phyloP scores from a whole-genome alignment of 1,140 invertebrate species.

The Cryptotermes secundus region DNA sequence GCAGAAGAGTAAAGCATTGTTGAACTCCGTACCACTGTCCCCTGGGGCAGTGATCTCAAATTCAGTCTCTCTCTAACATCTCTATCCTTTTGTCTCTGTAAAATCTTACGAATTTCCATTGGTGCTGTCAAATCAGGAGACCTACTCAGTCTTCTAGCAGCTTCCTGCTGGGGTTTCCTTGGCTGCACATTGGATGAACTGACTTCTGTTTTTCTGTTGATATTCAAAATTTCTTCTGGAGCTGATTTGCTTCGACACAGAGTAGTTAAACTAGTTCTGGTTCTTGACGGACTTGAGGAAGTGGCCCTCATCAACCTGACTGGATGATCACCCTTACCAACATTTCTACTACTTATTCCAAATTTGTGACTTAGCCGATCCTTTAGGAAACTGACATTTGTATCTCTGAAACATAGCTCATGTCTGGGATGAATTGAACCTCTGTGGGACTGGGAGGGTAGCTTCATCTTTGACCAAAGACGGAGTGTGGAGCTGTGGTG shows the following conservation, averaged over 20 bases:
- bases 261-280: neutral
- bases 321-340: slow-evolving; percentile 39
- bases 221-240: neutral
- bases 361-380: slow-evolving; percentile 60
- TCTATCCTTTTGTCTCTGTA: slow-evolving; percentile 48
- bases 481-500: slow-evolving; percentile 67
- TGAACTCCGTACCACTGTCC: slow-evolving; percentile 48
- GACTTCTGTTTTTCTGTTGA: neutral
- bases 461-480: slow-evolving; percentile 58
- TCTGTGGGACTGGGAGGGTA: slow-evolving; percentile 41
- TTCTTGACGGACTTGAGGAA: slow-evolving; percentile 41
- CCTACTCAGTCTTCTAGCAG: slow-evolving; percentile 44
- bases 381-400: slow-evolving; percentile 57
- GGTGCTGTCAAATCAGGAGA: slow-evolving; percentile 58
- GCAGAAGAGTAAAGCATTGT: slow-evolving; percentile 46
- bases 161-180: slow-evolving; percentile 29
- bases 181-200: neutral
- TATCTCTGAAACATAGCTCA: slow-evolving; percentile 36
- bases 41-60: slow-evolving; percentile 42
- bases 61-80: slow-evolving; percentile 39
- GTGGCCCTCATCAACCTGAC: slow-evolving; percentile 47
- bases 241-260: neutral
- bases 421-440: slow-evolving; percentile 23
- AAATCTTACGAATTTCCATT: slow-evolving; percentile 58
- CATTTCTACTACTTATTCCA: slow-evolving; percentile 38